Conservation (phyloP, 2,113 vertebrate genomes). For the Lynx canadensis region DNA sequence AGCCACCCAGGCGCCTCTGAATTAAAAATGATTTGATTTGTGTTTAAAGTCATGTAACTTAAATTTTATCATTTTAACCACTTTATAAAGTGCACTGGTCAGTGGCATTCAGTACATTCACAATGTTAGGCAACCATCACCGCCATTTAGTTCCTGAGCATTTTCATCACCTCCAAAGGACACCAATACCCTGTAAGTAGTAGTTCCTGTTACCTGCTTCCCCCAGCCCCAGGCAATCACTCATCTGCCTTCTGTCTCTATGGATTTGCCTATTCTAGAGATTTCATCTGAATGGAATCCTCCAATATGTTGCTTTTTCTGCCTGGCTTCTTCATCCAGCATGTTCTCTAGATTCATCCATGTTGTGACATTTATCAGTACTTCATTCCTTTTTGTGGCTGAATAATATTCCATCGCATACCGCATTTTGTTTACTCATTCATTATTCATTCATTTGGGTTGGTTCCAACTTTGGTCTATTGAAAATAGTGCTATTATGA, state of each 20-base stretch:
- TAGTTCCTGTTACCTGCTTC: neutral
- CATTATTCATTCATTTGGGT: neutral
- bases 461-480: neutral
- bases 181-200: neutral
- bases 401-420: neutral
- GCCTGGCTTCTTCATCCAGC: neutral
- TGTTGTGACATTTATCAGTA: neutral
- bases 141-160: neutral
- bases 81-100: neutral
- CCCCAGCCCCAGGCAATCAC: neutral
- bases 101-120: neutral
- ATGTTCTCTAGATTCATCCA: neutral
- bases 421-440: neutral
- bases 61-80: neutral
- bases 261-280: neutral
- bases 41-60: neutral
- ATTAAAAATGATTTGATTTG: neutral
- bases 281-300: neutral
- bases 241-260: neutral
- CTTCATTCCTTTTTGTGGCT: neutral
- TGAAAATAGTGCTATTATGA: neutral
- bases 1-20: too few species aligned
- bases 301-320: neutral
- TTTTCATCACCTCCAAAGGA: neutral
- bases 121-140: neutral